Conservation (phyloP, 2,888 invertebrate genomes). For the Loripinus fragilis region DNA sequence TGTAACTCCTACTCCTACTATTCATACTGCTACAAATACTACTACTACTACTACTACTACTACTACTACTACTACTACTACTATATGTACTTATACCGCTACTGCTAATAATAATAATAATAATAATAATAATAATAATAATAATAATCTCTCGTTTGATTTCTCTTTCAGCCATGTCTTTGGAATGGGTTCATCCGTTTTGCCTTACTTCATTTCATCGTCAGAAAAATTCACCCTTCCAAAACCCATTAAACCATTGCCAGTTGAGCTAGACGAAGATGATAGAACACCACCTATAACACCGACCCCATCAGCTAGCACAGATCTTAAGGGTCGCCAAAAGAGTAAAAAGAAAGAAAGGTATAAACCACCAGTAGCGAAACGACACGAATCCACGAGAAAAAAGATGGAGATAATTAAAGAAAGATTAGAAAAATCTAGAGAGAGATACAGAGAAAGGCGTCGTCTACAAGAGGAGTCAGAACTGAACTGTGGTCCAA, state of each 20-base stretch:
- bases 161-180: slow-evolving; percentile 18
- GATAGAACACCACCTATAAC: slow-evolving; percentile 32
- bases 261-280: neutral
- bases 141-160: no score
- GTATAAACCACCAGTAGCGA: slow-evolving; percentile 38
- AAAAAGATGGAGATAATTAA: slow-evolving; percentile 65
- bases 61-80: no score
- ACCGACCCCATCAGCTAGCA: slow-evolving; percentile 29
- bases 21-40: no score
- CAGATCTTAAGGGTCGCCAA: neutral
- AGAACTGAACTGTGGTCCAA: slow-evolving; percentile 38
- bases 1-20: no score
- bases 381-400: slow-evolving; percentile 38
- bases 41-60: no score
- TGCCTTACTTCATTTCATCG: slow-evolving; percentile 62
- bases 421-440: slow-evolving; percentile 62
- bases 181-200: slow-evolving; percentile 59
- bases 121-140: no score
- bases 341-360: slow-evolving; percentile 33
- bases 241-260: neutral
- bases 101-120: no score
- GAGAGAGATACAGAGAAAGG: slow-evolving; percentile 57
- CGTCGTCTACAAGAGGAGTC: slow-evolving; percentile 17
- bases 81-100: no score
- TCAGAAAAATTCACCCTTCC: slow-evolving; percentile 40